Evolutionary conservation across 64 coral and sea anemone genomes (phyloP).

Genomic region (Stichodactyla helianthus): DNA sequence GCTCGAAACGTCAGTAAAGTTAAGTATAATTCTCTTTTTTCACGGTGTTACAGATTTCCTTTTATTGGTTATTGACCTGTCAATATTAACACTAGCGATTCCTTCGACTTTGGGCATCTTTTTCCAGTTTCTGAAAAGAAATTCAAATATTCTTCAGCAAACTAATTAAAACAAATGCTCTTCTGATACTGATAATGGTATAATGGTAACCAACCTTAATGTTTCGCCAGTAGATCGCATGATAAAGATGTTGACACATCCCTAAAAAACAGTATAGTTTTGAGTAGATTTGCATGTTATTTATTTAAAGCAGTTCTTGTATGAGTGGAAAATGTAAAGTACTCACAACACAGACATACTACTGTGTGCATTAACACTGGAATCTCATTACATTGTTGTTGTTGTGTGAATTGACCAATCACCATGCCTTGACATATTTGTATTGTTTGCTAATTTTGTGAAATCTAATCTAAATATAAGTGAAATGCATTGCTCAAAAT

Average conservation of each 20-base stretch:
- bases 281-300: neutral
- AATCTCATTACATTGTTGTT: too few species aligned
- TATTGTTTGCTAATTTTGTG: neutral
- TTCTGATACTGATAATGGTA: neutral
- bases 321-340: too few species aligned
- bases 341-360: too few species aligned
- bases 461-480: neutral
- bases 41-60: too few species aligned
- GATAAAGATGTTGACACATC: conserved; percentile 98
- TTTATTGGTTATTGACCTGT: conserved; percentile 64
- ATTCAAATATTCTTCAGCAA: neutral
- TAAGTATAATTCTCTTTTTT: too few species aligned
- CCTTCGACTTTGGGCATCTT: conserved; percentile 99
- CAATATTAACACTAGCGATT: conserved; percentile 98
- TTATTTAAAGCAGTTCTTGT: too few species aligned
- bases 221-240: conserved; percentile 80
- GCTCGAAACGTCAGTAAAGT: too few species aligned
- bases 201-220: conserved; percentile 50
- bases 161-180: neutral
- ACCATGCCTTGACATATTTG: too few species aligned
- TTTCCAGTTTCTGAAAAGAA: conserved; percentile 83
- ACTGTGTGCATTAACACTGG: too few species aligned
- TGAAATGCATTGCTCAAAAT: neutral
- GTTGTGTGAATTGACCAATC: too few species aligned
- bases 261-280: conserved; percentile 22